Evolutionary conservation across 1,140 invertebrate genomes (phyloP).

Genomic region (Periplaneta americana): DNA sequence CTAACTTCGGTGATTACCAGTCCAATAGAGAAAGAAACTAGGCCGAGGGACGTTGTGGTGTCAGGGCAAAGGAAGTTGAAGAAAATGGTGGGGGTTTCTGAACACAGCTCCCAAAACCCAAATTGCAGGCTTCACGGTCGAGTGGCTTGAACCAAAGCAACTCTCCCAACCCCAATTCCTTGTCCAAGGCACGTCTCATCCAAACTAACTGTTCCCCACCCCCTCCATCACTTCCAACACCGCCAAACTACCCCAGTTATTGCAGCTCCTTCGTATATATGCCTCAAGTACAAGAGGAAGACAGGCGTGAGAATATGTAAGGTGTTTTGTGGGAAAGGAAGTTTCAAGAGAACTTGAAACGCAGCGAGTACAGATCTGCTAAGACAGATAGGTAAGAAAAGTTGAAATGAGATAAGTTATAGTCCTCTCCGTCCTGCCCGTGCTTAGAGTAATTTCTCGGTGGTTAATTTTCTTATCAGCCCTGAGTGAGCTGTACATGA

Average conservation of each 20-base stretch:
- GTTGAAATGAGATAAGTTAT: not conserved
- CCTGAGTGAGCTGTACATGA: too few species aligned
- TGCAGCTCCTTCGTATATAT: not conserved
- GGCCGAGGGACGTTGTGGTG: not conserved
- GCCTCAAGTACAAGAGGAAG: not conserved
- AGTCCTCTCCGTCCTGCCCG: too few species aligned
- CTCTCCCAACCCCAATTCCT: not conserved
- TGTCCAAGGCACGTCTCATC: not conserved
- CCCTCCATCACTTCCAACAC: not conserved
- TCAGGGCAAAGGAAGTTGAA: not conserved
- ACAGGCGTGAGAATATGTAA: not conserved
- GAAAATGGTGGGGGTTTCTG: not conserved
- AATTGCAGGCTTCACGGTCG: slow-evolving; percentile 9
- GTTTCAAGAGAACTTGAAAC: not conserved
- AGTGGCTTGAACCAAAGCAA: not conserved
- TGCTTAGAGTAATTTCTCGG: not conserved
- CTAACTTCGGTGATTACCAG: not conserved
- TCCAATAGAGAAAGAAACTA: not conserved
- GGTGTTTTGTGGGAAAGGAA: not conserved
- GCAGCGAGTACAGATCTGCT: not conserved
- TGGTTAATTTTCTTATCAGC: not conserved
- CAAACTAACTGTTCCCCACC: not conserved
- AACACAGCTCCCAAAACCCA: not conserved
- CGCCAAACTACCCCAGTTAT: not conserved
- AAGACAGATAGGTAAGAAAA: not conserved